phyloP scores from a whole-genome alignment of 2,888 invertebrate species.

The Apotomis betuletana region DNA sequence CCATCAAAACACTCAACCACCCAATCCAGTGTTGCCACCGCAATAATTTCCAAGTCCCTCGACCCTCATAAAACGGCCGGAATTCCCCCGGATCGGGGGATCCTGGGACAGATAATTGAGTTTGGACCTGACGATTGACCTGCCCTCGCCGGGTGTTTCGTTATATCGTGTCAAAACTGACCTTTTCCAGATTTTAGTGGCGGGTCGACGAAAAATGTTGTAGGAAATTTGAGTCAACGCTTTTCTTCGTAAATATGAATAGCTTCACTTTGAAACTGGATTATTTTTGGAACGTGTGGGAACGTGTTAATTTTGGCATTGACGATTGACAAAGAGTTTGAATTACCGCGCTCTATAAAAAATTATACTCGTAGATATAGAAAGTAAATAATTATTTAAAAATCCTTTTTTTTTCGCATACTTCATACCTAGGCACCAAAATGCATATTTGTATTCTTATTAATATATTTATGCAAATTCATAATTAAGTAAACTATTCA shows the following conservation, averaged over 20 bases:
- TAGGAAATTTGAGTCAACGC: background rate
- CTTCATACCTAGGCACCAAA: no score
- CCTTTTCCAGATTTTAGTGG: conserved; percentile 9
- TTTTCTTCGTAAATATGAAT: background rate
- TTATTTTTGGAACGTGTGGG: no score
- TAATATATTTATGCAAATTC: no score
- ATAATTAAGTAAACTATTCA: no score
- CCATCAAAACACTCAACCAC: conserved; percentile 41
- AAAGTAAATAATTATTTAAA: no score
- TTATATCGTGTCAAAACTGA: conserved; percentile 23
- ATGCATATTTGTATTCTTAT: no score
- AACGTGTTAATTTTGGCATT: no score
- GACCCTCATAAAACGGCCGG: conserved; percentile 37
- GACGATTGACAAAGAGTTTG: no score
- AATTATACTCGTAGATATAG: no score
- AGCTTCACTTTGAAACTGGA: no score
- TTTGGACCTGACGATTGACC: conserved; percentile 35
- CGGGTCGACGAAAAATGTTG: background rate
- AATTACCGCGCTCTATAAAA: no score
- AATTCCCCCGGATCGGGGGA: conserved; percentile 26
- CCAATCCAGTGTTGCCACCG: conserved; percentile 36
- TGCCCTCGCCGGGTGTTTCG: conserved; percentile 13
- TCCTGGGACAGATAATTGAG: conserved; percentile 34
- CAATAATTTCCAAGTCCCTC: conserved; percentile 25
- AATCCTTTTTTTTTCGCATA: no score